Base-by-base conservation (phyloP, 1,140 invertebrate species). In the Anagrus nilaparvatae region DNA sequence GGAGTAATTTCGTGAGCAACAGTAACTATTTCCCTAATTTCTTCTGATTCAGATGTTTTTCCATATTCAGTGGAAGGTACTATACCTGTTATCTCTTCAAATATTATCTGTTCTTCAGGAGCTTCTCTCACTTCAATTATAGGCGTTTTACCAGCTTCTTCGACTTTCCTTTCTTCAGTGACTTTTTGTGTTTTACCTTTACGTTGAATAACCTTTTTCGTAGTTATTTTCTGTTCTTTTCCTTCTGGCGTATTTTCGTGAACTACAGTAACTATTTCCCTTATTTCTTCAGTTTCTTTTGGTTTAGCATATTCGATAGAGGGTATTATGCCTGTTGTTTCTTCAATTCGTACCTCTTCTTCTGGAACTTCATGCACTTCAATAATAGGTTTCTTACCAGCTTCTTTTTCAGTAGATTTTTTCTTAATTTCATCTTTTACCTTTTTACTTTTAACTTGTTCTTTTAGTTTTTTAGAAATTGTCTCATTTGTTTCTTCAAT, bases 401-500 rank as follows among this genome's bases (percentile, higher is more conserved):
- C 43, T 21, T 21, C 16, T 40, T 41, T 20, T 28, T 49, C 21
- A 41, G 38, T 20, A 25, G 13, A 5, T 6, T 3, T 2, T 33
- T 19, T n/a, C n/a, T 54, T 47, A 13, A 49, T 43, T 5, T 20
- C 30, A 33, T 56, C 53, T 34, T 56, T 53, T 25, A 46, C 23
- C 42, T 49, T 43, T 40, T 51, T 32, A 16, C 24, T 27, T n/a
- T 13, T 28, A 37, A 10, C 30, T 28, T 9, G n/a, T 28, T 39
- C 24, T 16, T 4, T 25, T 27, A 2, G 40, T 14, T 23, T 32
- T 25, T 30, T 44, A 36, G 50, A 44, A n/a, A 31, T 27, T n/a
- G 47, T 14, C 14, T 49, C 53, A 1, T 48, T 56, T 5, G 63
- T 45, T 51, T 62, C 63, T 51, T 67, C 61, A 5, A 64, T 65